These are phyloP conservation scores for Microdon myrmicae DNA, from an alignment of 2,888 invertebrate genomes.

Conservation along the genomic window DNA sequence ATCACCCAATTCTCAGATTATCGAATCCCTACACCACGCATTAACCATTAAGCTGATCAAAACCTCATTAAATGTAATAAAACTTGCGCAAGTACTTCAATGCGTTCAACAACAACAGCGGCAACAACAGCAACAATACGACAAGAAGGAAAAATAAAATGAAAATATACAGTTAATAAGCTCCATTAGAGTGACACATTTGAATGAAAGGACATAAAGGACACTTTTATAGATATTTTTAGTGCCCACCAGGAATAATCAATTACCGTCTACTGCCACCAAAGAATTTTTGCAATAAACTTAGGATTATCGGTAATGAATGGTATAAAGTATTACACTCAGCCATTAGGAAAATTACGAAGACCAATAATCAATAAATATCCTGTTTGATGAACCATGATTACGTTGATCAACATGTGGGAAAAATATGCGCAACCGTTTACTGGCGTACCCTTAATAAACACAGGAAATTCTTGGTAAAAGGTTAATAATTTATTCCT, in stretches of 20 bases:
- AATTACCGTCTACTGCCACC: conserved; percentile 29
- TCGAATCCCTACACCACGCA: too few species aligned
- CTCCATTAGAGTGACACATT: conserved; percentile 40
- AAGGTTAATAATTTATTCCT: too few species aligned
- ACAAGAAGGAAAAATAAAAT: too few species aligned
- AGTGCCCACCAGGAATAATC: conserved; percentile 36
- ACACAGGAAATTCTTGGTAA: too few species aligned
- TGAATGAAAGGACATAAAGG: conserved; percentile 39
- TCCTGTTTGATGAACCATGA: conserved; percentile 8
- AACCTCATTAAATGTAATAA: conserved; percentile 39
- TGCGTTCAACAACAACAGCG: too few species aligned
- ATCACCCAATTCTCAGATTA: too few species aligned
- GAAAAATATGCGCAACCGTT: too few species aligned
- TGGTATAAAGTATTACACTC: conserved; percentile 38
- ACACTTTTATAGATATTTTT: conserved; percentile 48
- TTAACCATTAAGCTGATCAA: conserved; percentile 34
- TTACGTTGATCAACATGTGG: too few species aligned
- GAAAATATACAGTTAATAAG: conserved; percentile 31
- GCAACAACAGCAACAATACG: too few species aligned
- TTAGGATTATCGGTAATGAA: conserved; percentile 43
- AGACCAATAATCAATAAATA: conserved; percentile 35
- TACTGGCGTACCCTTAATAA: too few species aligned
- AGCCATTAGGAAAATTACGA: conserved; percentile 35
- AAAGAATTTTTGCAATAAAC: conserved; percentile 38
- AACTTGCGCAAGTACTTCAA: conserved; percentile 28